Percentiles rank a stretch among this genome's conserved stretches.
phyloP scores from a whole-genome alignment of 2,797 vertebrate genomes.

The Gambelia wislizenii region DNA sequence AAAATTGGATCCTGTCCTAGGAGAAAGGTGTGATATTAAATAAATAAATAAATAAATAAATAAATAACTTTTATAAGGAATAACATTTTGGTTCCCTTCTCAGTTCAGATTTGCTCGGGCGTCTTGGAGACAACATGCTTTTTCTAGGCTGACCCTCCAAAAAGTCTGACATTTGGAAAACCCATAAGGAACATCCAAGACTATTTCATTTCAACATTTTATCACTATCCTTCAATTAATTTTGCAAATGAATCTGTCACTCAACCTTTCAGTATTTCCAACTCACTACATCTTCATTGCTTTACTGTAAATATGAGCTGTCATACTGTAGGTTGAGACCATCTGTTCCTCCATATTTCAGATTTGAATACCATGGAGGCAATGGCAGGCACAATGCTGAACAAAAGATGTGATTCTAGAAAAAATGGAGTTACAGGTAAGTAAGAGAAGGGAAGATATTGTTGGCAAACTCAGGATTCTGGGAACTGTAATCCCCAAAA shows the following conservation, averaged over 20 bases:
- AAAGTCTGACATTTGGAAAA: neutral
- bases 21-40: too few relatives aligned
- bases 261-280: neutral
- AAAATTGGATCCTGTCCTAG: too few relatives aligned
- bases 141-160: neutral
- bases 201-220: neutral
- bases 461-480: neutral
- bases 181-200: neutral
- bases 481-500: too few relatives aligned
- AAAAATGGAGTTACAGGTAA: conserved; percentile 68
- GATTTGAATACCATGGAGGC: conserved; percentile 79
- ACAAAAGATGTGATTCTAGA: conserved; percentile 68
- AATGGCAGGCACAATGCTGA: conserved; percentile 64
- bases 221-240: neutral
- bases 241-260: neutral
- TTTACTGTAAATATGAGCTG: neutral
- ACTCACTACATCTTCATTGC: neutral
- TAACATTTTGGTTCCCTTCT: neutral
- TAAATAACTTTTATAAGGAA: neutral
- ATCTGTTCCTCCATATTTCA: conserved; percentile 32
- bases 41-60: too few relatives aligned
- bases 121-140: neutral
- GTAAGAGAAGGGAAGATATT: neutral
- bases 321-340: neutral
- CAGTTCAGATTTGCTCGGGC: neutral